Evolutionary conservation across 2,888 invertebrate genomes (phyloP).

Genomic region (Carcina quercana): DNA sequence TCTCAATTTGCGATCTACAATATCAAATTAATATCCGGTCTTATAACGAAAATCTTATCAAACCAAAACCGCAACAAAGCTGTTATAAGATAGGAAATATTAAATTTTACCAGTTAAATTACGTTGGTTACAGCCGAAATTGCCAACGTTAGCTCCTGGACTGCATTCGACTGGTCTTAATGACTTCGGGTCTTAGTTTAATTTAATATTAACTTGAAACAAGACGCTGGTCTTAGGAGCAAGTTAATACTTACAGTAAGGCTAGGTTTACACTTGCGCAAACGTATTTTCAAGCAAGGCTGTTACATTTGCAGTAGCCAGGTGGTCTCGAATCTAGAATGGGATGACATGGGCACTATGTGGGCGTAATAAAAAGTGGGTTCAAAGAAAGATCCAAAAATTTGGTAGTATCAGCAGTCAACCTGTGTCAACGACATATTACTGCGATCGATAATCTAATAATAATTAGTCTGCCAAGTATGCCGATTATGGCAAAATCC

Average conservation of each 20-base stretch:
- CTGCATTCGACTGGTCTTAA: conserved; percentile 64
- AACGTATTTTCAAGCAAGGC: too few species aligned
- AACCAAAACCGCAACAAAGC: background rate
- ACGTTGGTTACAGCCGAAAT: conserved; percentile 52
- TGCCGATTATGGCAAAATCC: too few species aligned
- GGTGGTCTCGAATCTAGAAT: too few species aligned
- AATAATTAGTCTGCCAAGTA: too few species aligned
- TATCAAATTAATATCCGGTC: background rate
- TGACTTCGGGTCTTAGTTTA: conserved; percentile 59
- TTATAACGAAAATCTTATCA: background rate
- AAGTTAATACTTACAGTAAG: conserved; percentile 37
- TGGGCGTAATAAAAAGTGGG: too few species aligned
- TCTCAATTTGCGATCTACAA: background rate
- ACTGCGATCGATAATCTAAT: too few species aligned
- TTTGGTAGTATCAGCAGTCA: too few species aligned
- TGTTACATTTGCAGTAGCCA: too few species aligned
- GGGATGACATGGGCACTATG: too few species aligned
- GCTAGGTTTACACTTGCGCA: conserved; percentile 17
- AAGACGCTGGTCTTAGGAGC: conserved; percentile 56
- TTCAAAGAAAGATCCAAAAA: too few species aligned
- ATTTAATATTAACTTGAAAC: conserved; percentile 67
- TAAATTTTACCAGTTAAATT: conserved; percentile 13
- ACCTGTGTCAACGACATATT: too few species aligned
- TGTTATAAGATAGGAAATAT: background rate
- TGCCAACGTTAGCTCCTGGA: conserved; percentile 41